Base-by-base conservation (phyloP, 2,888 invertebrate genomes). In the Stenolophus ochropezus region DNA sequence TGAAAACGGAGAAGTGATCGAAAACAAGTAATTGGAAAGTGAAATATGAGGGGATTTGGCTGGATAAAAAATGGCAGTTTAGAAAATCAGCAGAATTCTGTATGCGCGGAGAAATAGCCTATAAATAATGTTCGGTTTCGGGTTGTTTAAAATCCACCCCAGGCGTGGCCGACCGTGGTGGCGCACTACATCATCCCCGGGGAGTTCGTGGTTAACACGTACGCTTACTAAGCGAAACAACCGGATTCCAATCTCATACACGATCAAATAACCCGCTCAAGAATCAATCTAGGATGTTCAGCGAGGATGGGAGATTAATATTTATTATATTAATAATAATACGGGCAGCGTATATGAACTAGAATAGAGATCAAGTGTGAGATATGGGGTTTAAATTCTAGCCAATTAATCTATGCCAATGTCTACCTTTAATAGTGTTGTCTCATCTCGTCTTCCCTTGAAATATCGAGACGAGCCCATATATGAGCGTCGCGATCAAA, bases 71-170 rank as follows among this genome's bases (percentile, higher is more conserved):
- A 25, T 8, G n/a, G 61, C 23, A n/a, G 61, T 61, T 61, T 14
- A 27, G 23, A 27, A 61, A 25, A 61, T 61, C 61, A 27, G 61
- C 61, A 61, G 16, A 61, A 61, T 61, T 61, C 27, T 18, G 56
- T 56, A 56, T 56, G 21, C 61, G 61, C 25, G 16, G 23, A 14
- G 27, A 23, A 16, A n/a, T 61, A 27, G 27, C 61, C 61, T n/a
- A 61, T 61, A 61, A 61, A 61, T 61, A 61, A 61, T 61, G 61
- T 61, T 61, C 61, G 61, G 14, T n/a, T 56, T 23, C 23, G 61
- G 61, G 18, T 61, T 61, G 23, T 61, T 61, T 61, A 61, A 61
- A 61, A 61, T 61, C 61, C 61, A 14, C 61, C 61, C 61, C 27
- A 20, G 56, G 56, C 56, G 56, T 56, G 56, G 33, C 11, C 33